Evolutionary conservation across 2,888 invertebrate species (phyloP).

Genomic region (Acanthosepion lycidas): DNA sequence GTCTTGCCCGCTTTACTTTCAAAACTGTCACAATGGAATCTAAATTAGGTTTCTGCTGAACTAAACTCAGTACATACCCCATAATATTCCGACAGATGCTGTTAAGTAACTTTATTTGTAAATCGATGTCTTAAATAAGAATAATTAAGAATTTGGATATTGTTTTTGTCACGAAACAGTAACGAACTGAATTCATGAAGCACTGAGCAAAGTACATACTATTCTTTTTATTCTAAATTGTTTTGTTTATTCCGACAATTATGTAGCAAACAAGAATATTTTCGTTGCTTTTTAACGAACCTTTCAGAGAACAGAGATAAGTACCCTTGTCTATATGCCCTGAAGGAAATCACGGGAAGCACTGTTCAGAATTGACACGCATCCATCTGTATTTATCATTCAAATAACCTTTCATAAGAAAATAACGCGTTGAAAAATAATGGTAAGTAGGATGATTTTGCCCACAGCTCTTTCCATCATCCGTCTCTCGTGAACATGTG

Average conservation of each 20-base stretch:
- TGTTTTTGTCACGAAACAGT: no score
- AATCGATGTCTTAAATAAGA: no score
- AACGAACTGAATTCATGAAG: no score
- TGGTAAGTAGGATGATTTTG: background rate
- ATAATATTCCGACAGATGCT: no score
- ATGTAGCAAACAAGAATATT: background rate
- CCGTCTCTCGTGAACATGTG: background rate
- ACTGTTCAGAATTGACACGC: background rate
- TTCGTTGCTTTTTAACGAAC: background rate
- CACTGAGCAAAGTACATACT: no score
- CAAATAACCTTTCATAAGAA: background rate
- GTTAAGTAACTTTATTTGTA: no score
- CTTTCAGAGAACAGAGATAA: background rate
- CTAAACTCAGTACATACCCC: no score
- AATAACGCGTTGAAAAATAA: background rate
- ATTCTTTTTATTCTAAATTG: no score
- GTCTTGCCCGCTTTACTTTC: no score
- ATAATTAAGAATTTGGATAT: no score
- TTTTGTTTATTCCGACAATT: background rate
- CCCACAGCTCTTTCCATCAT: background rate
- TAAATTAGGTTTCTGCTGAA: no score
- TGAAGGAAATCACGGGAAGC: background rate
- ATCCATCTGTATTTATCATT: background rate
- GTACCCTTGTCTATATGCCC: background rate
- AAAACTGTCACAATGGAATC: no score